phyloP scores from a whole-genome alignment of 2,113 vertebrate species.

The Python bivittatus region DNA sequence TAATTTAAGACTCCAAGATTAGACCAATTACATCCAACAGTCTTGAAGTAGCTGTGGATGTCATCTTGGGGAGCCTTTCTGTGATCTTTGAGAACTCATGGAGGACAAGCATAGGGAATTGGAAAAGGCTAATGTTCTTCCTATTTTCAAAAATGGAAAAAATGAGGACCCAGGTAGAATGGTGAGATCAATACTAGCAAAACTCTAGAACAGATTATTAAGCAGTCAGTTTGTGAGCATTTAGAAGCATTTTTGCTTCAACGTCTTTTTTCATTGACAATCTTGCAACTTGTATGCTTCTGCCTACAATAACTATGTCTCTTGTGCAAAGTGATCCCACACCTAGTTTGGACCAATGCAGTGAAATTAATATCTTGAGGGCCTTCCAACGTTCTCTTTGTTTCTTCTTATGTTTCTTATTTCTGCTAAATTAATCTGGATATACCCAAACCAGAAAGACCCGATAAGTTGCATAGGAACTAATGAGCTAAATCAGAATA shows the following conservation, averaged over 20 bases:
- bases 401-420: background rate
- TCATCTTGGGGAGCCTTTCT: background rate
- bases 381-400: background rate
- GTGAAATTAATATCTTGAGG: background rate
- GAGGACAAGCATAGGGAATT: background rate
- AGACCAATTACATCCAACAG: background rate
- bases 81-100: background rate
- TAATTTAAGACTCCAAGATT: background rate
- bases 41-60: background rate
- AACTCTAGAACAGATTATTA: background rate
- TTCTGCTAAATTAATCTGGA: background rate
- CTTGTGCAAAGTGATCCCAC: background rate
- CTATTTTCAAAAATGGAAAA: background rate
- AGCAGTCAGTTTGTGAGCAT: background rate
- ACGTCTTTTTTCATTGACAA: background rate
- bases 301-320: background rate
- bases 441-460: background rate
- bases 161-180: background rate
- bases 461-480: background rate
- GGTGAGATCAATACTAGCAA: background rate
- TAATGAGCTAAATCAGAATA: background rate
- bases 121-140: background rate
- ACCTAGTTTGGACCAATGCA: background rate
- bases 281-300: background rate
- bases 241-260: background rate